Conservation (phyloP, 2,888 invertebrate species). For the Tineola bisselliella region DNA sequence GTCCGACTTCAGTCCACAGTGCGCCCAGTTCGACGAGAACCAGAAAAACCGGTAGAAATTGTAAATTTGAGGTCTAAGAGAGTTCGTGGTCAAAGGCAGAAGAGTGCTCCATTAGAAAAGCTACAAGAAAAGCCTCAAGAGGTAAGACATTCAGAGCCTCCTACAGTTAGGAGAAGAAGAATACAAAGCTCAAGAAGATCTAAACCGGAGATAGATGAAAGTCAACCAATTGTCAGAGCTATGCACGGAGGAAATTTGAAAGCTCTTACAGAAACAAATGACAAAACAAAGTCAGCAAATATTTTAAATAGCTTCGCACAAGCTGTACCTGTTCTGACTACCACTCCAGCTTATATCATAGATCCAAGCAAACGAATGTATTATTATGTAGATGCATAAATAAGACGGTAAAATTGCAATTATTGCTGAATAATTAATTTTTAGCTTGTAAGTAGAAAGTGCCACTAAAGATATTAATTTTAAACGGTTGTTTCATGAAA, state of each 20-base stretch:
- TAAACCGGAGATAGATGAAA: conserved; percentile 31
- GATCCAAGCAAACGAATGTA: conserved; percentile 64
- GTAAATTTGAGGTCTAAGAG: background rate
- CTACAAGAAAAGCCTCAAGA: background rate
- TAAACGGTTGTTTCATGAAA: background rate
- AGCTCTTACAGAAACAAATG: conserved; percentile 24
- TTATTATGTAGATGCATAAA: conserved; percentile 49
- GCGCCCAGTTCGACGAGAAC: background rate
- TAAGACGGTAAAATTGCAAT: conserved; percentile 6
- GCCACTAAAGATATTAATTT: conserved; percentile 30
- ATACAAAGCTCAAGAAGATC: conserved; percentile 16
- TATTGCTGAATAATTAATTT: conserved; percentile 5
- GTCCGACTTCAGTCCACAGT: too few relatives aligned
- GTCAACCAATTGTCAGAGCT: conserved; percentile 19
- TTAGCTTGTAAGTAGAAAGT: conserved; percentile 33
- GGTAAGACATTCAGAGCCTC: background rate
- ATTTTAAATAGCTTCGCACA: conserved; percentile 50
- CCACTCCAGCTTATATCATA: conserved; percentile 48
- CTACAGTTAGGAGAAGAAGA: background rate
- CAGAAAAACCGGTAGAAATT: background rate
- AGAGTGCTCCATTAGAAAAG: background rate
- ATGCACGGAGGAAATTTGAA: conserved; percentile 42
- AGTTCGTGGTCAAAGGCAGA: background rate
- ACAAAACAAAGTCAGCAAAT: conserved; percentile 32
- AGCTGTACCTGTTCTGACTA: conserved; percentile 45